Evolutionary conservation across 2,797 vertebrate species (phyloP), one percentile per base, ranked within the genome.

Genomic region (Gadopsis marmoratus): DNA sequence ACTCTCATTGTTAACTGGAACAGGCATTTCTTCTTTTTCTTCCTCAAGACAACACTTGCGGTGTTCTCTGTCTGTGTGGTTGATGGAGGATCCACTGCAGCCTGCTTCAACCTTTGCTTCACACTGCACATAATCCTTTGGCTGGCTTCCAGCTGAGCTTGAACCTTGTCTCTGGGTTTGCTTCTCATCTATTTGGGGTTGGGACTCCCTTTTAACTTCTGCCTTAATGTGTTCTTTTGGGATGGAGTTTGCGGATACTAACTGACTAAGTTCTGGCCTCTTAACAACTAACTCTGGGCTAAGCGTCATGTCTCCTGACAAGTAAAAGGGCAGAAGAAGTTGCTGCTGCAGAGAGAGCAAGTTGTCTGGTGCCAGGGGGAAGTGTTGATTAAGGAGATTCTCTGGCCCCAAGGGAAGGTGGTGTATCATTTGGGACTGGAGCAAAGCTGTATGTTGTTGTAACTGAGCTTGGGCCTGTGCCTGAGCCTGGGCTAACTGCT

Each of bases 351-450:
- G 96, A 85, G 93, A 97, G 94, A 79, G 97, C 68, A 98, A 93
- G 76, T 96, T 97, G 79, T 99, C 97, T 0, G 98, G 94, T 72
- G 96, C 94, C 94, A 99, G 94, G 0, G 97, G 94, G 76, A 99
- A 99, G 91, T 97, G 97, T 8, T 98, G 98, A 85, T 93, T 88
- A 56, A 95, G 87, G 55, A 99, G 94, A 71, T 96, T 96, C 84
- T 99, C 98, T 0, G 97, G 93, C 59, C 97, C 96, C 92, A 99
- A 96, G 0, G 98, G 96, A 80, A 99, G 96, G 88, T 98, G 97
- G 2, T 98, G 97, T 11, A 99, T 89, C 84, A 98, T 92, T 91
- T 99, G 98, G 17, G 98, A 97, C 93, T 99, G 98, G 72, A 99
- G 94, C 53, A 99, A 92, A 65, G 97, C 97, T 4, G 98, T 98